Conservation (phyloP, 2,797 vertebrate species). For the Eulemur coronatus region DNA sequence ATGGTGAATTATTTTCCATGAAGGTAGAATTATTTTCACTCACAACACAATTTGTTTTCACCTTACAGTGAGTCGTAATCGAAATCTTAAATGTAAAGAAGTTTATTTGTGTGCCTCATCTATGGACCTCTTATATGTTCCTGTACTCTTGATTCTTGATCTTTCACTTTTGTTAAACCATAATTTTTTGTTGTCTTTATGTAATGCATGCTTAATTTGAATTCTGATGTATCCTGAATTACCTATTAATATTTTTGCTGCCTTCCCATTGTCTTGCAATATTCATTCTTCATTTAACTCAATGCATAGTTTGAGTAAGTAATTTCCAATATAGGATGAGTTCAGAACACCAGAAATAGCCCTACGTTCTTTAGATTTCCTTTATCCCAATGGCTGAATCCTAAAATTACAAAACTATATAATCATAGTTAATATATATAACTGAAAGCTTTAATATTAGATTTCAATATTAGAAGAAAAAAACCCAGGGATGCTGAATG, state of each 20-base stretch:
- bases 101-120: background rate
- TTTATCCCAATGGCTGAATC: background rate
- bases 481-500: background rate
- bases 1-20: background rate
- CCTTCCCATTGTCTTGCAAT: background rate
- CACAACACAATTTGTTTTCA: background rate
- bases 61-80: background rate
- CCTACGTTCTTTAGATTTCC: background rate
- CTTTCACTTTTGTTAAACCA: background rate
- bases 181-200: background rate
- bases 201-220: background rate
- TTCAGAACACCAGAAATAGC: background rate
- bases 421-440: background rate
- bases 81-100: background rate
- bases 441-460: background rate
- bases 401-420: background rate
- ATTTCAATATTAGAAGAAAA: background rate
- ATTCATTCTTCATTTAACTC: background rate
- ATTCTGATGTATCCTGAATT: background rate
- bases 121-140: background rate
- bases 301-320: background rate
- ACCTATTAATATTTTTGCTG: background rate
- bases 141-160: background rate
- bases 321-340: background rate
- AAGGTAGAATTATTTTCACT: background rate